Evolutionary conservation across 2,888 invertebrate genomes (phyloP).

Genomic region (Bruchidius siliquastri): DNA sequence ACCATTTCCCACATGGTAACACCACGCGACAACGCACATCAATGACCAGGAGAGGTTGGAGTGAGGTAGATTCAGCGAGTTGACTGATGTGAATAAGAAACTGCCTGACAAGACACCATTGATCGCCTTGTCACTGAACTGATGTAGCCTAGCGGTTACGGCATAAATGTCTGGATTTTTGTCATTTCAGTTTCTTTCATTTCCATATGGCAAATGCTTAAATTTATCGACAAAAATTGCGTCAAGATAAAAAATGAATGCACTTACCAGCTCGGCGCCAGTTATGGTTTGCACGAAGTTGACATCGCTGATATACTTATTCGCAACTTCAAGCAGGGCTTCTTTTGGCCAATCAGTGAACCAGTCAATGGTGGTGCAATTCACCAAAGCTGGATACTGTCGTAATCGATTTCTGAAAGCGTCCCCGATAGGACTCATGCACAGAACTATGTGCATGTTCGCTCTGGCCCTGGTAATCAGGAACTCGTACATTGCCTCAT

Average conservation of each 20-base stretch:
- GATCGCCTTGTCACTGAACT: no score
- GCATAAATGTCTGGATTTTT: no score
- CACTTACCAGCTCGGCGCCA: constrained; percentile 53
- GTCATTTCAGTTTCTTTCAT: no score
- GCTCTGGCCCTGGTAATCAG: constrained; percentile 71
- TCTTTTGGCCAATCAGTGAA: constrained; percentile 85
- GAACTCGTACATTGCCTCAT: constrained; percentile 68
- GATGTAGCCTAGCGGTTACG: no score
- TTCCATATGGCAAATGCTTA: no score
- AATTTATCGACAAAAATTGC: no score
- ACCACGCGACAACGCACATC: no score
- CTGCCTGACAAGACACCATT: no score
- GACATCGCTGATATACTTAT: constrained; percentile 71
- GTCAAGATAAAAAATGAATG: not conserved
- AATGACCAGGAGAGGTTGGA: no score
- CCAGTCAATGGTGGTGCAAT: constrained; percentile 87
- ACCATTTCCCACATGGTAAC: no score
- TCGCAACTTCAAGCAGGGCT: constrained; percentile 84
- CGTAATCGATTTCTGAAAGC: constrained; percentile 77
- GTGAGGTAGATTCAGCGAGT: no score
- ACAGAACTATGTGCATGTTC: constrained; percentile 76
- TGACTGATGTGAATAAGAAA: no score
- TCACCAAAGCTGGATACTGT: constrained; percentile 83
- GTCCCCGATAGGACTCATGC: constrained; percentile 87
- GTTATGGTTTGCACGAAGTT: constrained; percentile 68